Conservation (phyloP, 2,797 vertebrate genomes). For the Phoebastria nigripes region DNA sequence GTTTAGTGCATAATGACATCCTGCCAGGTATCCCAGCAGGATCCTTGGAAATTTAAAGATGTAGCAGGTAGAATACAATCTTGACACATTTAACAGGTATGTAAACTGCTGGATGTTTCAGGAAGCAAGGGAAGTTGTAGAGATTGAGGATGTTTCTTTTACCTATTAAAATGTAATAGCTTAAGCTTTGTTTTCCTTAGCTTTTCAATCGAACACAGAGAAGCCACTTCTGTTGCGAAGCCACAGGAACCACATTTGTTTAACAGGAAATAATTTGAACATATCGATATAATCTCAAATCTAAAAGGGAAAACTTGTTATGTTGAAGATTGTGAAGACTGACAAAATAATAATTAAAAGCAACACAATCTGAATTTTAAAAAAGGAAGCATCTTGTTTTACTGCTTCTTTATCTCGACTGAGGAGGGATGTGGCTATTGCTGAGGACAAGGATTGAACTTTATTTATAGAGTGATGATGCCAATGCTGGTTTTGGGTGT, state of each 20-base stretch:
- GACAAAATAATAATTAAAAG: background rate
- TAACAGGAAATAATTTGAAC: background rate
- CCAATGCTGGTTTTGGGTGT: background rate
- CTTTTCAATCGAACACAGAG: background rate
- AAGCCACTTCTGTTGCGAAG: background rate
- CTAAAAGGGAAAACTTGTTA: background rate
- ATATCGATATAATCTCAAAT: background rate
- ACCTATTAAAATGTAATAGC: background rate
- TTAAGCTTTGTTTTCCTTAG: background rate
- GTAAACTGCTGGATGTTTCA: background rate
- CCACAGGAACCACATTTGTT: background rate
- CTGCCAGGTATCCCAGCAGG: background rate
- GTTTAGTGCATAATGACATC: background rate
- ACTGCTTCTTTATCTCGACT: background rate
- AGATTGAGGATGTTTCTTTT: background rate
- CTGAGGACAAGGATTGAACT: background rate
- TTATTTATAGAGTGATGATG: background rate
- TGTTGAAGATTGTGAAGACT: background rate
- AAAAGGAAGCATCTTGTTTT: background rate
- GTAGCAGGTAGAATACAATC: background rate
- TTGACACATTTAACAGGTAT: background rate
- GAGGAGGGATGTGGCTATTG: background rate
- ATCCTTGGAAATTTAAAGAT: background rate
- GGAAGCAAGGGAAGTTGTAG: background rate
- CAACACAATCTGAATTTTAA: background rate